These are phyloP conservation scores for Xiphorhynchus erythropygius DNA, from an alignment of 2,797 vertebrate genomes.

Conservation along the genomic window DNA sequence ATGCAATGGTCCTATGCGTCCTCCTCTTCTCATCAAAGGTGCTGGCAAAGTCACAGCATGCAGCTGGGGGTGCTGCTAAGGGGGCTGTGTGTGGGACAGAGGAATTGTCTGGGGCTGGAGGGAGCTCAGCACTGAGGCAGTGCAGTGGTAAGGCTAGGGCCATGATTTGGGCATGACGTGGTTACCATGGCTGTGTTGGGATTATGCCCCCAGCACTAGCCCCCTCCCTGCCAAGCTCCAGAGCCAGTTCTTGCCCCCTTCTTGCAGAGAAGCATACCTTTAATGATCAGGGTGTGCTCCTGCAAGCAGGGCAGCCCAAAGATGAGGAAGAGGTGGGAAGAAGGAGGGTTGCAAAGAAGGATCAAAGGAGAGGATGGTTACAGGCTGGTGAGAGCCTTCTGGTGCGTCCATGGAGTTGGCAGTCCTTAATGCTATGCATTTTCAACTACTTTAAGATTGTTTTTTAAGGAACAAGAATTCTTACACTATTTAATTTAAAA, in stretches of 20 bases:
- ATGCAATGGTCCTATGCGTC: neutral
- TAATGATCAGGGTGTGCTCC: neutral
- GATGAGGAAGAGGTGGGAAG: neutral
- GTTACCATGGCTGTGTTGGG: neutral
- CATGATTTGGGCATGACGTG: neutral
- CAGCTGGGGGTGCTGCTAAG: neutral
- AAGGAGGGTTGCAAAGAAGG: neutral
- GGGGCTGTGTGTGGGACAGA: fast-evolving
- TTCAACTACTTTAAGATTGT: neutral
- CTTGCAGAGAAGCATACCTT: neutral
- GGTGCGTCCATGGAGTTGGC: neutral
- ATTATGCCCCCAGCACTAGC: fast-evolving
- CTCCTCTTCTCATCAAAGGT: neutral
- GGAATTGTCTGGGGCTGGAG: neutral
- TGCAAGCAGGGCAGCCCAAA: neutral
- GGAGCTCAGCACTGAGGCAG: neutral
- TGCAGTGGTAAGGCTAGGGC: neutral
- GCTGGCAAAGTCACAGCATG: neutral
- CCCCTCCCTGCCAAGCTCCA: neutral
- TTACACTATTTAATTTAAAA: neutral
- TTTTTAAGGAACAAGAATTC: neutral
- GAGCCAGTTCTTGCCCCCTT: neutral
- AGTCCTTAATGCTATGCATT: neutral
- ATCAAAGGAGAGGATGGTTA: neutral
- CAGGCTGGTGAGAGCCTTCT: neutral